phyloP scores from a whole-genome alignment of 2,797 vertebrate species.

The Apogon hyalosoma region DNA sequence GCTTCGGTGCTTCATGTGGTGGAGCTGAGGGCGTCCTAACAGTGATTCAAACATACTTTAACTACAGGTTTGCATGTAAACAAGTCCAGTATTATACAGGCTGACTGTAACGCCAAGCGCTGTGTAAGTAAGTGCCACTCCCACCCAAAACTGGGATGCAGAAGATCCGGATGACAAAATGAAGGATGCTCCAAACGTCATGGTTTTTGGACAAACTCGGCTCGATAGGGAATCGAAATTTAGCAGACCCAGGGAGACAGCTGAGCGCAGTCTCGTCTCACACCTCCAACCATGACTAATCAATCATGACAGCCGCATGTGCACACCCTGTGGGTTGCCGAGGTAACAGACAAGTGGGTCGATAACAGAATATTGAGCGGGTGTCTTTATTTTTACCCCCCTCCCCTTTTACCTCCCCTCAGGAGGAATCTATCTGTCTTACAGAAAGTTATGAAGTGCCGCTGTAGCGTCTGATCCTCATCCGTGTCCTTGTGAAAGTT shows the following conservation, averaged over 20 bases:
- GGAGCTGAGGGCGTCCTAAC: background rate
- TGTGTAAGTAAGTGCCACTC: background rate
- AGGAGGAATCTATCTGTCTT: conserved; percentile 44
- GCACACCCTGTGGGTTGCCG: conserved; percentile 56
- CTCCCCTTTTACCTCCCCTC: conserved; percentile 8
- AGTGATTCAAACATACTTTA: background rate
- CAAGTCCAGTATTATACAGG: conserved; percentile 5
- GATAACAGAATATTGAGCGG: conserved; percentile 66
- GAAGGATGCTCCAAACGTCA: conserved; percentile 26
- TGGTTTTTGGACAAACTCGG: conserved; percentile 17
- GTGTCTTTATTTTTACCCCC: conserved; percentile 47
- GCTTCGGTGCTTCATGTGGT: too few relatives aligned
- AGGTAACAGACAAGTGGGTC: conserved; percentile 68
- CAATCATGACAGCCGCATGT: conserved; percentile 59
- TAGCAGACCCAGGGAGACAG: conserved; percentile 31
- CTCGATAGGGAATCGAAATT: conserved; percentile 44
- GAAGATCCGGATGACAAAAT: conserved; percentile 7
- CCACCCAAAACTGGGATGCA: conserved; percentile 5
- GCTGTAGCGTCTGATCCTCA: conserved; percentile 26
- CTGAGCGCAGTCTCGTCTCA: conserved; percentile 42
- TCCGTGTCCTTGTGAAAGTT: conserved; percentile 41
- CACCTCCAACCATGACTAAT: conserved; percentile 61
- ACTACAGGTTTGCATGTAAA: conserved; percentile 29
- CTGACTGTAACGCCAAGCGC: background rate
- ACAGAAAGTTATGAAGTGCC: conserved; percentile 39